A percentile compares a stretch with the other conserved stretches of the same genome.
Evolutionary conservation across 1,140 invertebrate genomes (phyloP).

Genomic region (Leptinotarsa lineolata): DNA sequence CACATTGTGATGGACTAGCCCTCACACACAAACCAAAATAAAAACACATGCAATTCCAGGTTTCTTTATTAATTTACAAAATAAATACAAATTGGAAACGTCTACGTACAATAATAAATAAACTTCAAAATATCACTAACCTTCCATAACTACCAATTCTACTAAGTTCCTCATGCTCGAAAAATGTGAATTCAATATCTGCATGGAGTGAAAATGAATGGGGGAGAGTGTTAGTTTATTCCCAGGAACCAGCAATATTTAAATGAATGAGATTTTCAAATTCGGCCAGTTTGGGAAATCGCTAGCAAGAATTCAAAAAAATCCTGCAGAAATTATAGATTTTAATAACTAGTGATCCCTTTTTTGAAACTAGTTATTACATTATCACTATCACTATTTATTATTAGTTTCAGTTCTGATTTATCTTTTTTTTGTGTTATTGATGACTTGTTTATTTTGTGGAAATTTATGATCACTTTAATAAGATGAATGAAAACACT

Average conservation of each 20-base stretch:
- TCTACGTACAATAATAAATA: not conserved
- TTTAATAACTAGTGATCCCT: too few species aligned
- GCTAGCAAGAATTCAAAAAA: too few species aligned
- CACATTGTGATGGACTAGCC: not conserved
- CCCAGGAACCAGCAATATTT: not conserved
- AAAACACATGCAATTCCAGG: not conserved
- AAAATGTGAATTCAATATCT: slow-evolving; percentile 21
- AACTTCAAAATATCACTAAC: not conserved
- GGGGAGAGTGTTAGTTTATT: not conserved
- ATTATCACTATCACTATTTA: too few species aligned
- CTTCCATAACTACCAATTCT: not conserved
- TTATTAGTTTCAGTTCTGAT: too few species aligned
- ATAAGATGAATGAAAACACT: too few species aligned
- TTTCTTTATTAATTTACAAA: slow-evolving; percentile 8
- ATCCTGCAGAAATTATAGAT: too few species aligned
- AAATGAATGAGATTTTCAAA: too few species aligned
- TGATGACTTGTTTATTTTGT: too few species aligned
- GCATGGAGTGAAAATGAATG: not conserved
- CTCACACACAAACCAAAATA: not conserved
- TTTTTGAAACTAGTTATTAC: too few species aligned
- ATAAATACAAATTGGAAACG: not conserved
- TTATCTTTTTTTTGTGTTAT: too few species aligned
- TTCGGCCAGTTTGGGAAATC: too few species aligned
- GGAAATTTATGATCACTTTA: too few species aligned
- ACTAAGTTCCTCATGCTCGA: not conserved